Percentiles rank a stretch among this genome's conserved stretches.
Evolutionary conservation across 35 echinoderm and acorn worm genomes (phyloP).

Genomic region (Amphiura filiformis): DNA sequence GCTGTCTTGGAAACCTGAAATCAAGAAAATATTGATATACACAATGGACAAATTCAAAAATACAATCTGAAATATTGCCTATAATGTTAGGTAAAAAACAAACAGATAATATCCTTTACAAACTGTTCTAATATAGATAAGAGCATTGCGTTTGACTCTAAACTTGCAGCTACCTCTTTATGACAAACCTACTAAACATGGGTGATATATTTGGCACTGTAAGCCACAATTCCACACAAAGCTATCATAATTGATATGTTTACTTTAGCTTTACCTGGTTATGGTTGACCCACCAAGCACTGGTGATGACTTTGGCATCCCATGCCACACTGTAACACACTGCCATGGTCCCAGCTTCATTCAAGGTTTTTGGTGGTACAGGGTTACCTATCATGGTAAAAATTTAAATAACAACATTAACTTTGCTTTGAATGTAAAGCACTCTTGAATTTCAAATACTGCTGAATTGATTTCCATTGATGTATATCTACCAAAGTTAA

Average conservation of each 20-base stretch:
- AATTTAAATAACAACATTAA: not conserved
- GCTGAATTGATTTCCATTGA: not conserved
- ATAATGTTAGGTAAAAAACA: too few species aligned
- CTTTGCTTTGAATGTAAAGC: not conserved
- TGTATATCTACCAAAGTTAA: not conserved
- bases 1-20: slow-evolving; percentile 95
- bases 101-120: too few species aligned
- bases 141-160: too few species aligned
- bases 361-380: slow-evolving; percentile 90
- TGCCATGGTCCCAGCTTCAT: slow-evolving; percentile 95
- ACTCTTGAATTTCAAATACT: not conserved
- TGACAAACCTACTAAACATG: too few species aligned
- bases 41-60: too few species aligned
- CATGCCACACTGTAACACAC: slow-evolving; percentile 96
- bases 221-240: too few species aligned
- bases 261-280: too few species aligned
- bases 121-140: too few species aligned
- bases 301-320: slow-evolving; percentile 97
- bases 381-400: slow-evolving; percentile 49
- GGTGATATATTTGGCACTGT: too few species aligned
- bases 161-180: too few species aligned
- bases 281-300: slow-evolving; percentile 97
- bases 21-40: not conserved
- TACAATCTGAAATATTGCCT: too few species aligned
- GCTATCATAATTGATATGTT: too few species aligned